Percentiles rank a stretch among this genome's conserved stretches.
Evolutionary conservation across 2,797 vertebrate species (phyloP).

Genomic region (Podargus strigoides): DNA sequence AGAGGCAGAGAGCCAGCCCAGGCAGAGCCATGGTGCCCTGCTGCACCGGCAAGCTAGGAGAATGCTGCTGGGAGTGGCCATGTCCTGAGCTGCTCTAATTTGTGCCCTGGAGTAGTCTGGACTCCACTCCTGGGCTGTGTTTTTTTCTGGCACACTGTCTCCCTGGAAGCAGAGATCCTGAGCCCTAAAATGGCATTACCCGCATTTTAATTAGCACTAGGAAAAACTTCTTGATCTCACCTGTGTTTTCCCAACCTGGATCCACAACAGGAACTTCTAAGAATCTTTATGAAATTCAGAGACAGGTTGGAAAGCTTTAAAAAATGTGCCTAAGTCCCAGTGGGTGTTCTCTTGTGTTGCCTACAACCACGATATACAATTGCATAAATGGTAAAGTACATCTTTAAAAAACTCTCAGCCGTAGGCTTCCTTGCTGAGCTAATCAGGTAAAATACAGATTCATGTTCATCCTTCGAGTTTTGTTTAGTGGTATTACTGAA

Average conservation of each 20-base stretch:
- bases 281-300: neutral
- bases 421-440: neutral
- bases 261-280: neutral
- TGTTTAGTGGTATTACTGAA: neutral
- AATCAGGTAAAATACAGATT: neutral
- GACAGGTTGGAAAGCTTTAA: neutral
- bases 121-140: neutral
- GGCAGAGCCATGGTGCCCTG: neutral
- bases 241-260: neutral
- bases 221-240: neutral
- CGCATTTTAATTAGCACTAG: neutral
- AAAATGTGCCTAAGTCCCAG: neutral
- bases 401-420: neutral
- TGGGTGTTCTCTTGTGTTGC: neutral
- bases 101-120: neutral
- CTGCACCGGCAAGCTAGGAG: neutral
- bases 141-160: neutral
- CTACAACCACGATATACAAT: neutral
- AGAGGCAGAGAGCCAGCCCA: neutral
- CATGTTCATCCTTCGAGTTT: neutral
- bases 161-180: neutral
- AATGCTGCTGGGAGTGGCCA: neutral
- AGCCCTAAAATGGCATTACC: neutral
- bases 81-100: neutral
- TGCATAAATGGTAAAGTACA: neutral